A percentile compares a stretch with the other conserved stretches of the same genome.
phyloP scores from a whole-genome alignment of 2,888 invertebrate species.

The Dromius quadrimaculatus region DNA sequence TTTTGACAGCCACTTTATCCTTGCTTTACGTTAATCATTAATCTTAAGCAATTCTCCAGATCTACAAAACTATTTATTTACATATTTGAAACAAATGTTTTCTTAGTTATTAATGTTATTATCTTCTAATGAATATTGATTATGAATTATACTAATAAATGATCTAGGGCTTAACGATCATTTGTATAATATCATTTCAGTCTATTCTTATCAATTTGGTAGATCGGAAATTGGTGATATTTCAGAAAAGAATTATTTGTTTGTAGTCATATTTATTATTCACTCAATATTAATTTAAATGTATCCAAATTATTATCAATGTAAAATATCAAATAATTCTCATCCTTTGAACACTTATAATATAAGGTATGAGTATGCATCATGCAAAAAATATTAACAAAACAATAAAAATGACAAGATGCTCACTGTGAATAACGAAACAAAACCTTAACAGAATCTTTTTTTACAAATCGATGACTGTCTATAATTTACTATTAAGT shows the following conservation, averaged over 20 bases:
- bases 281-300: slow-evolving; percentile 2
- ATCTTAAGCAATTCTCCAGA: not conserved
- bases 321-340: slow-evolving; percentile 20
- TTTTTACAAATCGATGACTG: slow-evolving; percentile 7
- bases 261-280: slow-evolving; percentile 6
- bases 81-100: not conserved
- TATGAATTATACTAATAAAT: not conserved
- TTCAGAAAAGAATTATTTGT: slow-evolving; percentile 25
- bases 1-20: slow-evolving; percentile 48
- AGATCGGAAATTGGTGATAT: slow-evolving; percentile 20
- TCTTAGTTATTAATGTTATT: not conserved
- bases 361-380: slow-evolving; percentile 56
- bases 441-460: slow-evolving; percentile 7
- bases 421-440: slow-evolving; percentile 32
- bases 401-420: slow-evolving; percentile 51
- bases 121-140: not conserved
- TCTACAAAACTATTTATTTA: slow-evolving; percentile 6
- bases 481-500: too few relatives aligned
- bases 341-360: slow-evolving; percentile 23
- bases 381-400: slow-evolving; percentile 54
- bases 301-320: not conserved
- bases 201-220: not conserved
- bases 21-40: slow-evolving; percentile 39
- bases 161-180: not conserved
- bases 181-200: too few relatives aligned